phyloP scores from a whole-genome alignment of 2,797 vertebrate genomes.

The Acestrorhynchus altus region DNA sequence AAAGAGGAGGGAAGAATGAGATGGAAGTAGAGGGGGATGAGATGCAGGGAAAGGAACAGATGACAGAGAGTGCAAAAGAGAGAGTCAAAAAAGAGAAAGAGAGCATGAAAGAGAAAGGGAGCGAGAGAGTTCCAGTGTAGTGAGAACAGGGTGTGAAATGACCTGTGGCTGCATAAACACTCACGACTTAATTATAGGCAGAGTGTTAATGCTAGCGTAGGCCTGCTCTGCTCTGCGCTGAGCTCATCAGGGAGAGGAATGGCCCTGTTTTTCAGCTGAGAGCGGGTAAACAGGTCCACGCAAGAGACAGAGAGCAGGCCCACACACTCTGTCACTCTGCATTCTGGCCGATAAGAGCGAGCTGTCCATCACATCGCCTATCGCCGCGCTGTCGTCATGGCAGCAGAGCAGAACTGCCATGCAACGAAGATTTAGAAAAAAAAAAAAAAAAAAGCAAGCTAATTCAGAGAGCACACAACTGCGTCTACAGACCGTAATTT shows the following conservation, averaged over 20 bases:
- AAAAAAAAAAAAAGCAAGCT: slow-evolving; percentile 4
- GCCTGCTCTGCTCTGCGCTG: slow-evolving; percentile 9
- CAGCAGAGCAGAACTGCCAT: slow-evolving; percentile 47
- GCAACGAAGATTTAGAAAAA: slow-evolving; percentile 24
- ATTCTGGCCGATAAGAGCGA: slow-evolving; percentile 55
- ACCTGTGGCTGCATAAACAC: slow-evolving; percentile 50
- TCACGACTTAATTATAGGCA: slow-evolving; percentile 46
- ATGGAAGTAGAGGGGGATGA: background rate
- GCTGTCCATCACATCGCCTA: slow-evolving; percentile 34
- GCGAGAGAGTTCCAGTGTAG: slow-evolving; percentile 11
- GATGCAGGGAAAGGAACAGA: background rate
- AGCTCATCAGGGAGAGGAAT: slow-evolving; percentile 9
- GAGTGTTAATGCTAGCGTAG: slow-evolving; percentile 38
- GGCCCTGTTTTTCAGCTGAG: slow-evolving; percentile 14
- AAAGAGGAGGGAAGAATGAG: background rate
- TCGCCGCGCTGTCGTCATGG: slow-evolving; percentile 48
- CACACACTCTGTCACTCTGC: slow-evolving; percentile 45
- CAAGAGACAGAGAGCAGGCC: slow-evolving; percentile 30
- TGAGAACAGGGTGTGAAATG: slow-evolving; percentile 50
- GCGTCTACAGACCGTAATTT: background rate
- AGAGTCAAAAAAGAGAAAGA: background rate
- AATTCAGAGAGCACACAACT: slow-evolving; percentile 8
- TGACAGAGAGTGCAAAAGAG: background rate
- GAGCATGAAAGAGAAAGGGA: background rate
- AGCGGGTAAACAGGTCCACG: slow-evolving; percentile 25